Conservation (phyloP, 1,140 invertebrate species). For the Psix sp. region DNA sequence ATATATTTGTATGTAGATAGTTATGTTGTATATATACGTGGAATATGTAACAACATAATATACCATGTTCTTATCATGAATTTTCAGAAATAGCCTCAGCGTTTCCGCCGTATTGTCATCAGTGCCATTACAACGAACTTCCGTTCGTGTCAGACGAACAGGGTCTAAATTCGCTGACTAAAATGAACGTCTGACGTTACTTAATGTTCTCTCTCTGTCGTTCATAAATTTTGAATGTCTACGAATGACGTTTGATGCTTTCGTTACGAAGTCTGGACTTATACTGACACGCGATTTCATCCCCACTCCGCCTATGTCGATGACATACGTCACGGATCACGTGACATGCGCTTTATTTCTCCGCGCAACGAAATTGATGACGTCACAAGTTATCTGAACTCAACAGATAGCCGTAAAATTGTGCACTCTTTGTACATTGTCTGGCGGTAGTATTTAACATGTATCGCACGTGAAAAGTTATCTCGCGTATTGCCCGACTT, state of each 20-base stretch:
- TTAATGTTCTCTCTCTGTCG: conserved; percentile 16
- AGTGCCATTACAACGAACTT: conserved; percentile 28
- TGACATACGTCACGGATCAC: conserved; percentile 20
- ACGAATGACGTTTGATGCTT: conserved; percentile 32
- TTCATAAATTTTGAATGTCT: conserved; percentile 25
- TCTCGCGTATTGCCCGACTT: conserved; percentile 14
- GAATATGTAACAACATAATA: too few relatives aligned
- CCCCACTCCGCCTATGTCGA: neutral
- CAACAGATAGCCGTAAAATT: conserved; percentile 21
- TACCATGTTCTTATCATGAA: too few relatives aligned
- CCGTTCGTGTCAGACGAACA: conserved; percentile 15
- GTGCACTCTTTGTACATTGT: neutral
- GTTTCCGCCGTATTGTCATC: conserved; percentile 13
- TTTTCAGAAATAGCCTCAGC: neutral
- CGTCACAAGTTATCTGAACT: neutral
- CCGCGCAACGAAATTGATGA: neutral
- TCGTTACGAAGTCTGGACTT: conserved; percentile 23
- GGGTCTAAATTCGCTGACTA: conserved; percentile 23
- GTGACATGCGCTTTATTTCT: conserved; percentile 1
- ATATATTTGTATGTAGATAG: too few relatives aligned
- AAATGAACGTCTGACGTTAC: conserved; percentile 24
- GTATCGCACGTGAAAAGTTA: conserved; percentile 2
- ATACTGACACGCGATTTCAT: conserved; percentile 23
- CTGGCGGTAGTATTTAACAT: neutral
- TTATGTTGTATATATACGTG: too few relatives aligned